Base-by-base conservation (phyloP, 2,888 invertebrate species). In the Cordilura impudica region DNA sequence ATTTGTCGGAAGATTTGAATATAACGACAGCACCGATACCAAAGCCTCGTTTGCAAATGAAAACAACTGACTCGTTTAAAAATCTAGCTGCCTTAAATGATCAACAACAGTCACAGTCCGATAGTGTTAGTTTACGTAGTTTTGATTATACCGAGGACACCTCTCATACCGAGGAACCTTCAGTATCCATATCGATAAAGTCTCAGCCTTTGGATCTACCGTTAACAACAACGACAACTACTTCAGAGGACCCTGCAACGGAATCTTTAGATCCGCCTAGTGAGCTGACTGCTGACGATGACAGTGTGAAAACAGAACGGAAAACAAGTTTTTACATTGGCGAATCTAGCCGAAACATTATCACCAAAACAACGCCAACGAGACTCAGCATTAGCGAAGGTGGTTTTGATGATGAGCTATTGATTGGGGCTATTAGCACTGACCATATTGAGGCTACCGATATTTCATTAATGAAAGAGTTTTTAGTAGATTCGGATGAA, bases 311-410 rank as follows among this genome's bases (percentile, higher is more conserved):
- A n/a, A 85, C 83, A 6, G 82, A 78, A 16, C 84, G 86, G 45
- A 81, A 82, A 47, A 88, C 88, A 0, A 88, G 88, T 69, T 89
- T 90, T 54, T 90, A 90, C 70, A 90, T 90, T 47, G 90, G 90
- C 0, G 90, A 90, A 80, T 90, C 89, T 1, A 90, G 90, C 63
- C 85, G 84, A 1, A 89, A 90, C 84, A 85, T 90, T 1, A 90
- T 90, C 26, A 88, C 81, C 2, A 90, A 88, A 81, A 87, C 89
- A 1, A 84, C 86, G 19, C 83, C 83, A 1, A 83, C 85, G 7
- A 86, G 83, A 29, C 81, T 85, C 4, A 83, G 72, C 60, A 18
- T 26, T 4, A 63, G 29, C 10, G 63, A 76, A 7, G 73, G n/a
- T 2, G 18, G 18, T 14, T 19, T 3, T 0, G 80, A 78, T 0